Base-by-base conservation (phyloP, 2,797 vertebrate genomes). In the Tangara arthus region DNA sequence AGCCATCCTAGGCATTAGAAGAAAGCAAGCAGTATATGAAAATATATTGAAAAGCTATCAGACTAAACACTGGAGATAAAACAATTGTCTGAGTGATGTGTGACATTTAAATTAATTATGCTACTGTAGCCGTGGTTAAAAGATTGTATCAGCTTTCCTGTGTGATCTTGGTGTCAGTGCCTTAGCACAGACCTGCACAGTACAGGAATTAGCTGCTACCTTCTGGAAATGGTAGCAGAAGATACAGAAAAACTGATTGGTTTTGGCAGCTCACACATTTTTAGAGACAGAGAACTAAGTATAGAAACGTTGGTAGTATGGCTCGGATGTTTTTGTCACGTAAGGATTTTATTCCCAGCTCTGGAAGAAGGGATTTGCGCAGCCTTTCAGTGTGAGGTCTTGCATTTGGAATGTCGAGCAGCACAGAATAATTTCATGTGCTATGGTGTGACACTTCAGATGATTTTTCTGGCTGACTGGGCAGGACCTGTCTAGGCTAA, bases 391-490 rank as follows among this genome's bases (percentile, higher is more conserved):
- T 21, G 37, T 15, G 6, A 89, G 77, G 63, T 71, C 89, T 90
- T 42, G 79, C 5, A 5, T 83, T 90, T 0, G 3, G 78, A 42
- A 37, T 50, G 39, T 60, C 1, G 9, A 50, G 41, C 57, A 71
- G 55, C 55, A 6, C n/a, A 21, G 61, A 71, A 39, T 52, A 72
- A 59, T 35, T 52, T 12, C 0, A 0, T 22, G 7, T 0, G 1
- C 68, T 50, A 16, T 44, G 46, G 69, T 53, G 46, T 61, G 85
- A 86, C 90, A 57, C 50, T 71, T 64, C 3, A 41, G 55, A 3
- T 59, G 41, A 8, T 78, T 90, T 79, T 91, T 93, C 85, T 93
- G 90, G 23, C 72, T 81, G 91, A 37, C 79, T 81, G 76, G 46
- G 55, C 80, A 90, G 80, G 77, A 76, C 76, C 46, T 90, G 88